Base-by-base conservation (phyloP, 2,113 vertebrate species). In the Empidonax alnorum region DNA sequence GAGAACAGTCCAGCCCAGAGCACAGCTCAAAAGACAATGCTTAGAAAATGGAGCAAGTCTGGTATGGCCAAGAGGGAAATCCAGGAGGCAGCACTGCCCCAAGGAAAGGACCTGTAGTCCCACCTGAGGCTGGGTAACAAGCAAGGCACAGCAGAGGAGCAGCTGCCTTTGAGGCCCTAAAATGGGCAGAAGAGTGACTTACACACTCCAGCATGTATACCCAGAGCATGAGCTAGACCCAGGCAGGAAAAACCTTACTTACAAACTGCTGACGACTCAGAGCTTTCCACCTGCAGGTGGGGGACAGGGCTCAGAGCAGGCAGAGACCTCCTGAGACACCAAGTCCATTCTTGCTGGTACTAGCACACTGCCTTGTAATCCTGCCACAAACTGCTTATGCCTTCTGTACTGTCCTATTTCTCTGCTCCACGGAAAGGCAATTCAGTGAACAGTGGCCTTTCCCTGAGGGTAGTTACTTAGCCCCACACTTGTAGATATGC, bases 401-500 rank as follows among this genome's bases (percentile, higher is more conserved):
- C 52, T n/a, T 71, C 39, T 78, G n/a, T 33, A 25, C 15, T 20
- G 25, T 33, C 27, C 58, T 73, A 19, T 79, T 85, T 65, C 33
- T 68, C 58, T 73, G 63, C 11, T 65, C 49, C 44, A 49, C 53
- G 73, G 67, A 93, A 79, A 53, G 53, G 58, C 37, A 49, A n/a
- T 53, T 88, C 53, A 46, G 41, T 33, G 31, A 79, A 65, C 10
- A 66, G 46, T 17, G 27, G 12, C n/a, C 24, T 44, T 61, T 84
- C 84, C 30, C 44, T 61, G n/a, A 47, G 14, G 14, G 44, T 3
- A 78, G 27, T 35, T 76, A 52, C 46, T 27, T 27, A 66, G 53
- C n/a, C 21, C 11, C 28, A 27, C 6, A 28, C 20, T 76, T 0
- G 0, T 27, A 73, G 82, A 56, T 49, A 50, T 2, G 66, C 56